Conservation (phyloP, 2,888 invertebrate genomes). For the Linyphia triangularis region DNA sequence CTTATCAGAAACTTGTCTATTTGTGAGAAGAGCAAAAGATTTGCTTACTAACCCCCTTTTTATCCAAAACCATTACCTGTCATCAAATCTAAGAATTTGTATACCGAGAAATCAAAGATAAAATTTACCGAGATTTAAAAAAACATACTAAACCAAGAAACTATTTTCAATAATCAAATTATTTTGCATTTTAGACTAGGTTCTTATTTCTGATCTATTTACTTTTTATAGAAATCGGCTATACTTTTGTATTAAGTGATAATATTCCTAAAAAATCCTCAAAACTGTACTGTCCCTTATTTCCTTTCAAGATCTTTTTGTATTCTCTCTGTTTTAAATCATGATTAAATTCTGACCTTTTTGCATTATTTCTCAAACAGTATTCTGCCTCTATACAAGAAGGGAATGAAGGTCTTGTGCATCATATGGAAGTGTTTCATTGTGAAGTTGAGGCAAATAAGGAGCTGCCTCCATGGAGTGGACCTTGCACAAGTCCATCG, state of each 20-base stretch:
- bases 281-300: no score
- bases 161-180: not conserved
- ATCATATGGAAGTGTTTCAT: conserved; percentile 99
- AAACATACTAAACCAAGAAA: not conserved
- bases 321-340: no score
- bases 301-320: no score
- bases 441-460: conserved; percentile 86
- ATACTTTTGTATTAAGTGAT: no score
- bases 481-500: conserved; percentile 88
- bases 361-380: no score
- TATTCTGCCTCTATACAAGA: conserved; percentile 91
- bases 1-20: not conserved
- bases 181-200: not conserved
- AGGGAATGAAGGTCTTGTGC: conserved; percentile 92
- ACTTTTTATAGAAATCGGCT: not conserved
- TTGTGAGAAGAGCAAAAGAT: not conserved
- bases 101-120: not conserved
- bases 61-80: not conserved
- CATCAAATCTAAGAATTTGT: not conserved
- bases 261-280: no score
- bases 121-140: not conserved
- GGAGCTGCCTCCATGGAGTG: conserved; percentile 89
- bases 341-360: no score
- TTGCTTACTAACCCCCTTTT: not conserved
- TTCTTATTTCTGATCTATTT: not conserved